A percentile compares a stretch with the other conserved stretches of the same genome.
Evolutionary conservation across 2,888 invertebrate species (phyloP).

Genomic region (Archips xylosteana): DNA sequence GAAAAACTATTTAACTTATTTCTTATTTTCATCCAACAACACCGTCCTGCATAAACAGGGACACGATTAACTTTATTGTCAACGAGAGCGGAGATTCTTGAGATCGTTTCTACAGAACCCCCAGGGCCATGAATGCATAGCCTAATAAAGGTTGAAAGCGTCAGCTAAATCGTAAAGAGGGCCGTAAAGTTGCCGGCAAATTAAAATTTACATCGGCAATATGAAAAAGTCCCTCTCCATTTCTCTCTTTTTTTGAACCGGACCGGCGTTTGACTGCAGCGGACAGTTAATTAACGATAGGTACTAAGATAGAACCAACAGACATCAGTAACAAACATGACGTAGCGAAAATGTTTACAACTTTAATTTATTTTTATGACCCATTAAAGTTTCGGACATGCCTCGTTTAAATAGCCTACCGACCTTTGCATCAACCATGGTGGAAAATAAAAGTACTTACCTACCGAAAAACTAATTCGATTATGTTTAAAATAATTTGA

Average conservation of each 20-base stretch:
- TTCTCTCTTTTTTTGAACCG: conserved; percentile 72
- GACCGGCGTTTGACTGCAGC: conserved; percentile 72
- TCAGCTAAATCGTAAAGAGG: conserved; percentile 82
- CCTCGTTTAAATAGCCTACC: conserved; percentile 18
- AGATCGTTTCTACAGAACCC: conserved; percentile 62
- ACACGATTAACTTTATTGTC: conserved; percentile 33
- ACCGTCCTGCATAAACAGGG: conserved; percentile 16
- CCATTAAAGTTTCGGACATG: conserved; percentile 35
- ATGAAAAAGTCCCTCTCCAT: conserved; percentile 79
- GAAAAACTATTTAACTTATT: conserved; percentile 1
- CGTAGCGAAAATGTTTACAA: conserved; percentile 55
- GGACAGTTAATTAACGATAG: conserved; percentile 79
- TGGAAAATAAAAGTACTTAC: not conserved
- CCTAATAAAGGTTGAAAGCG: conserved; percentile 80
- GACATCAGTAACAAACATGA: conserved; percentile 65
- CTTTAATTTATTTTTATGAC: conserved; percentile 45
- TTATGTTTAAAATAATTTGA: not conserved
- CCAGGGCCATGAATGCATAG: conserved; percentile 72
- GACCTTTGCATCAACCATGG: not conserved
- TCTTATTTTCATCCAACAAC: conserved; percentile 3
- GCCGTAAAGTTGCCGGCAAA: conserved; percentile 82
- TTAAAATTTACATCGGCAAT: conserved; percentile 84
- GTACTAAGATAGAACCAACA: conserved; percentile 70
- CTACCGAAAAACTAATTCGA: not conserved
- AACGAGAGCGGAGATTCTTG: conserved; percentile 41